Base-by-base conservation (phyloP, 2,888 invertebrate genomes). In the Drosophila nr. perissopoda region DNA sequence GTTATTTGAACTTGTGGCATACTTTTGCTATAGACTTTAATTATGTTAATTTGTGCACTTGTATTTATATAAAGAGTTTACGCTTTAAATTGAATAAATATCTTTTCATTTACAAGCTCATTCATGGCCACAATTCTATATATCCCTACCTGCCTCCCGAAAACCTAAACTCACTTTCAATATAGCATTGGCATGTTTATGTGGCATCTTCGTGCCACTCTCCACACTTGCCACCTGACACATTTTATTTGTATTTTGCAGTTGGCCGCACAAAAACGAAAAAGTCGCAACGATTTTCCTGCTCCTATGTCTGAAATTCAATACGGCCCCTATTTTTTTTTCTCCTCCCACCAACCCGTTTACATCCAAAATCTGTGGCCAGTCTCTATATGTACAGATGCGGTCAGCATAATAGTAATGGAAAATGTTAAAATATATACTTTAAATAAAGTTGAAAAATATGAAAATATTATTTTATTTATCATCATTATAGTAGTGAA, bases 341-440 rank as follows among this genome's bases (percentile, higher is more conserved):
- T 7, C 2, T 11, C 31, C n/a, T 52, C 2, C 5, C 2, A 6
- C 1, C 7, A 38, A 27, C 2, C 8, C 45, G 38, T 61, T 58
- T 45, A 62, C 53, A 69, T 4, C 18, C 60, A 60, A 83, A 89
- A 87, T 83, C 89, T 82, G 89, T 84, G 87, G 77, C 80, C 72
- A 65, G 66, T 54, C 57, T 63, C 57, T 45, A 45, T 16, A 45
- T 45, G 2, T 25, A 45, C 45, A 45, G 16, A 25, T 45, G 25
- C 16, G 8, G 4, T 45, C 25, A 16, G 25, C 25, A 45, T 8
- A 4, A 16, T 16, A 21, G 45, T 7, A 7, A 4, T 40, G n/a
- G 5, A 10, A 40, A 10, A 6, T 21, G 6, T 42, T 6, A 6
- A n/a, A n/a, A 42, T 2, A 10, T n/a, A 11, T n/a, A 11, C n/a